Base-by-base conservation (phyloP, 2,888 invertebrate species). In the Brachypterus glaber region DNA sequence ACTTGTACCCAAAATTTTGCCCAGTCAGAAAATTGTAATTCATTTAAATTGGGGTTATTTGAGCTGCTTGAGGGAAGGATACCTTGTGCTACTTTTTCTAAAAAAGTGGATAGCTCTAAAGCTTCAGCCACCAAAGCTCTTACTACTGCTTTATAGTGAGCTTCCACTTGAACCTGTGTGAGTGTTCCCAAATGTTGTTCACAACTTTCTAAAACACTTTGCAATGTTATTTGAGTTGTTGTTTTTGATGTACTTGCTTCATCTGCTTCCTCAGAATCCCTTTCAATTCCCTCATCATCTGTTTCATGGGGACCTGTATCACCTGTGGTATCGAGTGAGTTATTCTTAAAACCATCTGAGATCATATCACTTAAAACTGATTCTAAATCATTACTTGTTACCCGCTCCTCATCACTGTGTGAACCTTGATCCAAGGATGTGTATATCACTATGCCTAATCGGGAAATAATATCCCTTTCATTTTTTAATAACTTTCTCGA, bases 1-100 rank as follows among this genome's bases (percentile, higher is more conserved):
- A 95, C 91, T 75, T 92, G 91, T 63, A 90, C 82, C 92, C 92
- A 92, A 66, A 95, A 83, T 58, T 90, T 78, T 49, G 93, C 92
- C 92, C 93, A 93, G 68, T 93, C 92, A 48, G 81, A 81, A 62
- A 90, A 84, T 62, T 86, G 79, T 55, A 93, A 71, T 55, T 84
- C 82, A 55, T 86, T 85, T 35, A 92, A 72, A 54, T 84, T 82
- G 39, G 74, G 71, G 52, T 77, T 75, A 35, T 79, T 70, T 32
- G 70, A 64, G 42, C 70, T 70, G 59, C 79, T 77, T 50, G 77
- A 76, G 31, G 77, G 72, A 42, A 80, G 71, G 33, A 79, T 79
- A 52, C 84, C 84, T 46, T 65, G 62, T 41, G 79, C 74, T 38
- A 95, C 89, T 65, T 84, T 81, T 57, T 88, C 84, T 36, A 95